Evolutionary conservation across 1,140 invertebrate genomes (phyloP).

Genomic region (Eueides isabella): DNA sequence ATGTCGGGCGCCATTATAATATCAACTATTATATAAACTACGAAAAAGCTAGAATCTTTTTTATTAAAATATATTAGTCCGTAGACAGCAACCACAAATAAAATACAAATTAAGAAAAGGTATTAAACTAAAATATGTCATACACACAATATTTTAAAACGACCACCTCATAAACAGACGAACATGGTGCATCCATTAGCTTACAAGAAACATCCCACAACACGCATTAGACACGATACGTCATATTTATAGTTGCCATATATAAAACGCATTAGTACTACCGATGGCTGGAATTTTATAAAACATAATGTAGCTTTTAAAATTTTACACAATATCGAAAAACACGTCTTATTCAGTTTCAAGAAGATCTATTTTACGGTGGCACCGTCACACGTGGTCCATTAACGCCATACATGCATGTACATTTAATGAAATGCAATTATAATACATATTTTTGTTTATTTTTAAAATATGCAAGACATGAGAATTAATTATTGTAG

Average conservation of each 20-base stretch:
- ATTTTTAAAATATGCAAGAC: constrained; percentile 29
- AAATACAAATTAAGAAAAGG: not conserved
- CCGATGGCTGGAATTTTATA: constrained; percentile 44
- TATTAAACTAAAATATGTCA: not conserved
- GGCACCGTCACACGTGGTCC: constrained; percentile 47
- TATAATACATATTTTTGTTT: constrained; percentile 37
- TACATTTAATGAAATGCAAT: constrained; percentile 36
- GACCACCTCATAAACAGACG: constrained; percentile 1
- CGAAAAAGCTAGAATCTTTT: no score
- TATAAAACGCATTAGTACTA: constrained; percentile 55
- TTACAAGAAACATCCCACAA: constrained; percentile 30
- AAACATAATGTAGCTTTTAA: constrained; percentile 41
- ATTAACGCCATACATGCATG: constrained; percentile 46
- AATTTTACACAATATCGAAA: constrained; percentile 8
- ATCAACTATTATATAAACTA: no score
- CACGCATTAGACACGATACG: constrained; percentile 42
- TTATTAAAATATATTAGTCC: no score
- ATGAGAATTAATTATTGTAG: not conserved
- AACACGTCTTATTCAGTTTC: constrained; percentile 11
- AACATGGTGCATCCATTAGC: constrained; percentile 23
- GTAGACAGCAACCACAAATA: not conserved
- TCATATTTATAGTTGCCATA: constrained; percentile 56
- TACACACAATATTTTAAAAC: not conserved
- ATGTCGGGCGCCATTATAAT: no score
- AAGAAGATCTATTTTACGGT: constrained; percentile 26